These are phyloP conservation scores for Scarus forsteni DNA, from an alignment of 2,797 vertebrate species.

Conservation along the genomic window DNA sequence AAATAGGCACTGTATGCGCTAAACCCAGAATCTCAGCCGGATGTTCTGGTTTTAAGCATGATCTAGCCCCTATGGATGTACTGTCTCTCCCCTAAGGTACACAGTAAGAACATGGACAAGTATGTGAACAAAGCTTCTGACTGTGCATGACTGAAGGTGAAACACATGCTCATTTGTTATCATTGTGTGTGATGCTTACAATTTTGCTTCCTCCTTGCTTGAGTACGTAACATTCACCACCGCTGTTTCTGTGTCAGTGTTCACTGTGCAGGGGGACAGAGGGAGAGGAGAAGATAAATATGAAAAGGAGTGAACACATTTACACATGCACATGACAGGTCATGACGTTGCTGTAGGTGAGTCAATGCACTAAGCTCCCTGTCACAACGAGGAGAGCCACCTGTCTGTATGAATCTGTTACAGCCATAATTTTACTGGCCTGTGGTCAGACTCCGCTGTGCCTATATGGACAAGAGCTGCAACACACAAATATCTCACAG, in stretches of 20 bases:
- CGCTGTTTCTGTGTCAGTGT: constrained; percentile 95
- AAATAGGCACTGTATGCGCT: background rate
- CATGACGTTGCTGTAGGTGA: constrained; percentile 53
- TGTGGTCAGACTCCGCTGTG: constrained; percentile 57
- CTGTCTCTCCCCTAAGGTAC: constrained; percentile 6
- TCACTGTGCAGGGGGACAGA: constrained; percentile 84
- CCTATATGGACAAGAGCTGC: constrained; percentile 53
- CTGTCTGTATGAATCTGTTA: constrained; percentile 71
- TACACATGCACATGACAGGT: constrained; percentile 30
- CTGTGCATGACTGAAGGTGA: background rate
- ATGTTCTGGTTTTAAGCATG: constrained; percentile 4
- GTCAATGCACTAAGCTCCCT: constrained; percentile 55
- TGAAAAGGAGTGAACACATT: constrained; percentile 32
- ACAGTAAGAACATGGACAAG: constrained; percentile 6
- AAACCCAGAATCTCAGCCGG: background rate
- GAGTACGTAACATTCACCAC: constrained; percentile 96
- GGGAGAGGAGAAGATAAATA: constrained; percentile 9
- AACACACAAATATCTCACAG: constrained; percentile 56
- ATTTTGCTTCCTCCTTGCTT: constrained; percentile 94
- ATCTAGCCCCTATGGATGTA: background rate
- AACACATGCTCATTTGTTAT: constrained; percentile 23
- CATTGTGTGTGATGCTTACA: constrained; percentile 82
- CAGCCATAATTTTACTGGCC: constrained; percentile 57
- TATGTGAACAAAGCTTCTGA: constrained; percentile 13
- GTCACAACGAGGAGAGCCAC: constrained; percentile 63